These are phyloP conservation scores for Crepidodera aurea DNA, from an alignment of 2,888 invertebrate genomes.

Conservation along the genomic window DNA sequence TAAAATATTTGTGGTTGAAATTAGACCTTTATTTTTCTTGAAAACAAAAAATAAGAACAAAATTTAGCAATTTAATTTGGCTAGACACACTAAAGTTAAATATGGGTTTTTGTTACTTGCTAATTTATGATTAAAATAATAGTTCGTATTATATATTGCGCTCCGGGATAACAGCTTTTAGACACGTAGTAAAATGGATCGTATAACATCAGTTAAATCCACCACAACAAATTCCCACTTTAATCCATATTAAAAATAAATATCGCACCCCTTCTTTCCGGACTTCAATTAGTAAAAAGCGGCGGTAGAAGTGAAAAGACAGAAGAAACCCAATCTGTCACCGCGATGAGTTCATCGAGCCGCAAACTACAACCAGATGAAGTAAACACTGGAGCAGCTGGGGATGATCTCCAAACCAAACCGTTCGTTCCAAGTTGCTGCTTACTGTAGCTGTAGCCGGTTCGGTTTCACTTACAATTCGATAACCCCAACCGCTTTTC, in stretches of 20 bases:
- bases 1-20: too few species aligned
- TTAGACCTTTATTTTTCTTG: too few species aligned
- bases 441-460: slow-evolving; percentile 26
- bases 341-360: slow-evolving; percentile 50
- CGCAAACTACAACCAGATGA: slow-evolving; percentile 60
- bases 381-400: slow-evolving; percentile 60
- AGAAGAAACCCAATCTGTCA: slow-evolving; percentile 28
- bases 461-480: slow-evolving; percentile 59
- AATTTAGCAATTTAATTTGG: too few species aligned
- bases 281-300: slow-evolving; percentile 11
- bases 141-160: too few species aligned
- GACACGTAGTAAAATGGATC: too few species aligned
- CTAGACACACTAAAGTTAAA: too few species aligned
- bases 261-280: background rate
- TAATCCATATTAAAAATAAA: slow-evolving; percentile 4
- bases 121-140: too few species aligned
- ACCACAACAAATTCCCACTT: too few species aligned
- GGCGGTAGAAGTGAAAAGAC: background rate
- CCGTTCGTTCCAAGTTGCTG: slow-evolving; percentile 5
- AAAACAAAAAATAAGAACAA: too few species aligned
- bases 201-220: too few species aligned
- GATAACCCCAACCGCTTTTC: slow-evolving; percentile 55
- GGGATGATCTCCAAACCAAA: slow-evolving; percentile 40
- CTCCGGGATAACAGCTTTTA: too few species aligned
- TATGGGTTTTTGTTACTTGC: too few species aligned